Evolutionary conservation across 1,140 invertebrate genomes (phyloP), one percentile per base, ranked within the genome.

Genomic region (Drosophila baimaii): DNA sequence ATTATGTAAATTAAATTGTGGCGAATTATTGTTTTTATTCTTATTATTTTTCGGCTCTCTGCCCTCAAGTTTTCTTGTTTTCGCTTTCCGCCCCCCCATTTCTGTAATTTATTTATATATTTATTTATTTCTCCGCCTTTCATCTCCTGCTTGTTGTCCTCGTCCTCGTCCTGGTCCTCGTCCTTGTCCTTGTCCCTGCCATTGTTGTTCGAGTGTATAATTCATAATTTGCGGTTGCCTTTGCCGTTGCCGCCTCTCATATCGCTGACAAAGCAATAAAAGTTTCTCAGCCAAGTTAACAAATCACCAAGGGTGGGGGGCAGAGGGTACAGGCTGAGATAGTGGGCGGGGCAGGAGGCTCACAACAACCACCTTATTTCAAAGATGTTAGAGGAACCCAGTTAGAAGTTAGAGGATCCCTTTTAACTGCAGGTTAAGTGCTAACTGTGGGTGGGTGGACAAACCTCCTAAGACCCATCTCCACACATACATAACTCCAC

Each of bases 1-100:
- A 89, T 89, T 89, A 89, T 89, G 84, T 78, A 89, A 89, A 89
- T 89, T 88, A 89, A 89, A 89, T 89, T 89, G 84, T 78, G 84
- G 80, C 80, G 84, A 89, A 84, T 89, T 89, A 89, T 89, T 86
- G 81, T 86, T 82, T 81, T 81, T 81, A 73, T 81, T 81, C 54
- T 77, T 59, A 29, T 66, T n/a, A n/a, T n/a, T n/a, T 66, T 65
- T 80, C 37, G 47, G 56, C 43, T 46, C 29, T n/a, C 19, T 37
- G 35, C 43, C 25, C 37, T 15, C 56, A 23, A 25, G 29, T 39
- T 49, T 51, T 68, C 21, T 29, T 49, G 31, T 62, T 37, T 54
- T 33, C 10, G 23, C 39, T 55, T 74, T 47, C 55, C 64, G 65
- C 71, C 66, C 62, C 70, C 65, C 75, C 70, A 63, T 64, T 79